These are phyloP conservation scores for Lasiommata megera DNA, from an alignment of 2,888 invertebrate genomes.

Conservation along the genomic window DNA sequence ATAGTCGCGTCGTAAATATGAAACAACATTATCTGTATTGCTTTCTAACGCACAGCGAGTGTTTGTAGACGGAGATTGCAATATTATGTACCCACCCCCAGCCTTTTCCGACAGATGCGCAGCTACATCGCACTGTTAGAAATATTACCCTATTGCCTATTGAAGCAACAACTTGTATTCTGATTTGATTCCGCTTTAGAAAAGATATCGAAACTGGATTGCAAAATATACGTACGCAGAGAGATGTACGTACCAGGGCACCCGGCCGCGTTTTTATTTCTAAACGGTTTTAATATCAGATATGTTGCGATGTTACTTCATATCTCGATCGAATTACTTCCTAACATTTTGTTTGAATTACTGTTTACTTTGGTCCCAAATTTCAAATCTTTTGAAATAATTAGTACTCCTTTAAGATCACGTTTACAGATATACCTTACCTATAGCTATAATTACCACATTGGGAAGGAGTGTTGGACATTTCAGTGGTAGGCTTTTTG, in stretches of 20 bases:
- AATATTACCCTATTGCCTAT: constrained; percentile 60
- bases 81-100: constrained; percentile 71
- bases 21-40: constrained; percentile 44
- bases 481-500: too few relatives aligned
- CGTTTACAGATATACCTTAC: too few relatives aligned
- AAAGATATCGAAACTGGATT: constrained; percentile 16
- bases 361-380: too few relatives aligned
- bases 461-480: too few relatives aligned
- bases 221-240: constrained; percentile 2
- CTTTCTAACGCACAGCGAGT: constrained; percentile 60
- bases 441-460: too few relatives aligned
- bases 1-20: constrained; percentile 12
- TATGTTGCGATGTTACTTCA: too few relatives aligned
- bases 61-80: constrained; percentile 73
- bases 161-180: constrained; percentile 37
- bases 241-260: not conserved
- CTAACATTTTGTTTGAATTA: too few relatives aligned
- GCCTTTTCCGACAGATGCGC: constrained; percentile 54
- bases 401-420: too few relatives aligned
- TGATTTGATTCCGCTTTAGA: constrained; percentile 31
- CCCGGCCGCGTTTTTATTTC: not conserved
- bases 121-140: constrained; percentile 51
- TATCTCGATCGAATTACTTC: too few relatives aligned
- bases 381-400: too few relatives aligned
- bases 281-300: not conserved